Percentiles rank a stretch among this genome's conserved stretches.
phyloP scores from a whole-genome alignment of 2,888 invertebrate species.

The Muscina levida region DNA sequence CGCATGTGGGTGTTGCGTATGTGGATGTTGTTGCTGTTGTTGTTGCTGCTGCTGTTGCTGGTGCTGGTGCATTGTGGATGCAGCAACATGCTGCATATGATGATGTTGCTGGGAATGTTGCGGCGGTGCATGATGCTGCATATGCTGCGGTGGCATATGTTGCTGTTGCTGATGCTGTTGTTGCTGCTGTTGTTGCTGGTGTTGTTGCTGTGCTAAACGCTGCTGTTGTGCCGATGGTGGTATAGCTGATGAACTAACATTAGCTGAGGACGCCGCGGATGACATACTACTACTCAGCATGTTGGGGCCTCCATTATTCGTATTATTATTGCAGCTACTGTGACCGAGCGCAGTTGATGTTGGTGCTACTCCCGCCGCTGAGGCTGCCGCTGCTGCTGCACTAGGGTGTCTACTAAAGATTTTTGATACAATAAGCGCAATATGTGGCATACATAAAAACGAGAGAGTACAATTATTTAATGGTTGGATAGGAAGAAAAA shows the following conservation, averaged over 20 bases:
- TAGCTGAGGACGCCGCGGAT: constrained; percentile 47
- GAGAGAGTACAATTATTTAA: constrained; percentile 57
- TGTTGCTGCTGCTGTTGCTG: constrained; percentile 69
- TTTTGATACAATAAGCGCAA: constrained; percentile 49
- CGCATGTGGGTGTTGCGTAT: constrained; percentile 47
- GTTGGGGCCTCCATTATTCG: constrained; percentile 34
- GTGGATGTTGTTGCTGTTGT: constrained; percentile 69
- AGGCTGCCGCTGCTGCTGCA: constrained; percentile 44
- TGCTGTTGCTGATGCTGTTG: constrained; percentile 50
- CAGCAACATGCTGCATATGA: constrained; percentile 69
- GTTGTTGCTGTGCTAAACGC: constrained; percentile 38
- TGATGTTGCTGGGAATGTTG: constrained; percentile 68
- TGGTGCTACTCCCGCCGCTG: constrained; percentile 43
- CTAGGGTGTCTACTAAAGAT: constrained; percentile 60
- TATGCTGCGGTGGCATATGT: constrained; percentile 59
- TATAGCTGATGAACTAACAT: constrained; percentile 52
- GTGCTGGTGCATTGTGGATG: constrained; percentile 67
- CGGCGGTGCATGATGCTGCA: constrained; percentile 64
- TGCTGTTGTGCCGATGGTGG: constrained; percentile 15
- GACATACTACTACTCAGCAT: constrained; percentile 49
- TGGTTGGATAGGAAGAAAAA: constrained; percentile 54
- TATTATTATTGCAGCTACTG: constrained; percentile 45
- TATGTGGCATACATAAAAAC: constrained; percentile 51
- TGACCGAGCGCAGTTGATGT: constrained; percentile 39
- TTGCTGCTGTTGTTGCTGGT: constrained; percentile 68